Evolutionary conservation across 2,113 vertebrate genomes (phyloP).

Genomic region (Monarcha castaneiventris): DNA sequence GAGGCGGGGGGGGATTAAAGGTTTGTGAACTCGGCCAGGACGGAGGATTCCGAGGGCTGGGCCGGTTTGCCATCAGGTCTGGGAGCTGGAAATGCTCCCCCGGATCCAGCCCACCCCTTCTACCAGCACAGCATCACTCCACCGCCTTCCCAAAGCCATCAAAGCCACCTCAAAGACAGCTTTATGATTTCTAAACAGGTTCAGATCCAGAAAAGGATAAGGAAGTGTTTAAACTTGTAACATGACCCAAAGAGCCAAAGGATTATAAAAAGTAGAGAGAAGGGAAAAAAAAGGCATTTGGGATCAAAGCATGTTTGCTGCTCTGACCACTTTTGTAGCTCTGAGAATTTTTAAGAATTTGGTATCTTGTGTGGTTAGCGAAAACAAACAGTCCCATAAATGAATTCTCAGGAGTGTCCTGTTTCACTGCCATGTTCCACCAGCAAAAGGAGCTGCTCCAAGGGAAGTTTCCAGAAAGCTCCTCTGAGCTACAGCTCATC

Average conservation of each 20-base stretch:
- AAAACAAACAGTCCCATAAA: not conserved
- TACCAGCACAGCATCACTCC: not conserved
- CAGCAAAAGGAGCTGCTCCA: not conserved
- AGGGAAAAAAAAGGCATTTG: not conserved
- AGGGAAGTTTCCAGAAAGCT: not conserved
- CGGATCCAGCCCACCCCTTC: not conserved
- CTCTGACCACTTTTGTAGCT: not conserved
- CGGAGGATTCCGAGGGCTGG: accelerated
- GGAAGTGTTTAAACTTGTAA: not conserved
- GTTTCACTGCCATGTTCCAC: not conserved
- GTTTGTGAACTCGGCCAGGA: not conserved
- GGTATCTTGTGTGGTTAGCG: not conserved
- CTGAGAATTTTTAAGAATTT: not conserved
- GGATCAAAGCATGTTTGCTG: not conserved
- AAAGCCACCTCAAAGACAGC: not conserved
- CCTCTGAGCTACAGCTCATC: not conserved
- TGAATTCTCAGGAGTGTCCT: not conserved
- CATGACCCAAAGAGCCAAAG: not conserved
- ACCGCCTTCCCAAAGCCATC: not conserved
- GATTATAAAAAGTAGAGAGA: not conserved
- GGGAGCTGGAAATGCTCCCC: not conserved
- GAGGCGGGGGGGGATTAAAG: not conserved
- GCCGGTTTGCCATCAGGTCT: not conserved
- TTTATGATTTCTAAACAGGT: not conserved
- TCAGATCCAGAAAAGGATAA: not conserved